A percentile compares a stretch with the other conserved stretches of the same genome.
phyloP scores from a whole-genome alignment of 2,797 vertebrate genomes.

The Urosaurus nigricauda region DNA sequence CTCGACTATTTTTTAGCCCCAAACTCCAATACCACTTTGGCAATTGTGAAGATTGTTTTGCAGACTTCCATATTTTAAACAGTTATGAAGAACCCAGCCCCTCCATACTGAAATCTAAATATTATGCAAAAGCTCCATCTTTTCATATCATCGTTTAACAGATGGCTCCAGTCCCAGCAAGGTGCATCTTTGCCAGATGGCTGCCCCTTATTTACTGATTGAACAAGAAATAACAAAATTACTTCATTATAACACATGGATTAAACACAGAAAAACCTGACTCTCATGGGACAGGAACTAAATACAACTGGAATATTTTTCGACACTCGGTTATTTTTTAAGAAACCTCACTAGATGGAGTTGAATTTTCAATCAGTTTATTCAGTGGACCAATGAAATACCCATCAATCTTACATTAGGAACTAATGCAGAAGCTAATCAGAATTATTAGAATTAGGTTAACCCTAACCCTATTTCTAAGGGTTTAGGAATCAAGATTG shows the following conservation, averaged over 20 bases:
- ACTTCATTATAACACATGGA: slow-evolving; percentile 61
- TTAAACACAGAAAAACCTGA: slow-evolving; percentile 49
- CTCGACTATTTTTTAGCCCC: slow-evolving; percentile 19
- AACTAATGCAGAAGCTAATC: neutral
- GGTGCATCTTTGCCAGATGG: slow-evolving; percentile 78
- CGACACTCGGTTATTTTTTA: neutral
- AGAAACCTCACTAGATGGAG: neutral
- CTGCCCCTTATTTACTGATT: slow-evolving; percentile 79
- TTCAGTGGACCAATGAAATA: neutral
- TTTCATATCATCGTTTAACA: slow-evolving; percentile 78
- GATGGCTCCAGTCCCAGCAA: slow-evolving; percentile 73
- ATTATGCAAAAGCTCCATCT: slow-evolving; percentile 72
- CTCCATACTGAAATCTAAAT: slow-evolving; percentile 76
- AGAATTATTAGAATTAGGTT: neutral
- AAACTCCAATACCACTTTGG: slow-evolving; percentile 53
- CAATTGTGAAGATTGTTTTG: slow-evolving; percentile 64
- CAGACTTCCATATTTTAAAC: slow-evolving; percentile 59
- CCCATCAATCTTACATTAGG: neutral
- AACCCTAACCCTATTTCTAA: neutral
- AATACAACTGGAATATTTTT: slow-evolving; percentile 18
- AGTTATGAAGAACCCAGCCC: slow-evolving; percentile 66
- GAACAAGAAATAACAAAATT: slow-evolving; percentile 68
- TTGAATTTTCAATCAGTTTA: neutral
- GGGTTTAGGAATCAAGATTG: neutral
- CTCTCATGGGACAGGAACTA: slow-evolving; percentile 1